phyloP scores from a whole-genome alignment of 2,797 vertebrate species.

The Carcharodon carcharias region DNA sequence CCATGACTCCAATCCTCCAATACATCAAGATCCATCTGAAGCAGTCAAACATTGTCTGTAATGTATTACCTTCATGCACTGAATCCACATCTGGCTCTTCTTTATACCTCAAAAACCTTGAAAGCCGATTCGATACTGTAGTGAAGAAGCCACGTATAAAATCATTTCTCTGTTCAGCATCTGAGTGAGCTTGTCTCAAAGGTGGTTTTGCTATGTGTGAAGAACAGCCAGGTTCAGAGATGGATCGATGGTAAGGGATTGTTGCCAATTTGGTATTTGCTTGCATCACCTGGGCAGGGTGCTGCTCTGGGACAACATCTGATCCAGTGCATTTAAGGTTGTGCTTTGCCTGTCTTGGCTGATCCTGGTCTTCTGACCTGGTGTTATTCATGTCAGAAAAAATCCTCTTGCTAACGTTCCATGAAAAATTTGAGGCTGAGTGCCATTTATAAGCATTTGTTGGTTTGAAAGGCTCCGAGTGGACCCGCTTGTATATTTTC shows the following conservation, averaged over 20 bases:
- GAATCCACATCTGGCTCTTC: not conserved
- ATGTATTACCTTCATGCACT: not conserved
- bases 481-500: conserved; percentile 45
- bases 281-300: not conserved
- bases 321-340: conserved; percentile 23
- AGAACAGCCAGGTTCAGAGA: conserved; percentile 53
- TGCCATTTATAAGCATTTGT: not conserved
- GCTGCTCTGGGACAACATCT: conserved; percentile 12
- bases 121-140: not conserved
- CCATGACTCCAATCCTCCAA: not conserved
- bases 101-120: not conserved
- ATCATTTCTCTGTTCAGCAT: conserved; percentile 48
- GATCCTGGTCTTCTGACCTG: conserved; percentile 37
- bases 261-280: not conserved
- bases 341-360: conserved; percentile 33
- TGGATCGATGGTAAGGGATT: conserved; percentile 56
- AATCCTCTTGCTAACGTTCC: not conserved
- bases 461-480: not conserved
- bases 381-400: conserved; percentile 8
- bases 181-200: conserved; percentile 42
- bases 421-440: not conserved
- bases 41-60: not conserved
- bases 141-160: conserved; percentile 55
- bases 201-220: conserved; percentile 10
- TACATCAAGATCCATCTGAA: not conserved